Conservation (phyloP, 1,140 invertebrate species). For the Calliopsis andreniformis region DNA sequence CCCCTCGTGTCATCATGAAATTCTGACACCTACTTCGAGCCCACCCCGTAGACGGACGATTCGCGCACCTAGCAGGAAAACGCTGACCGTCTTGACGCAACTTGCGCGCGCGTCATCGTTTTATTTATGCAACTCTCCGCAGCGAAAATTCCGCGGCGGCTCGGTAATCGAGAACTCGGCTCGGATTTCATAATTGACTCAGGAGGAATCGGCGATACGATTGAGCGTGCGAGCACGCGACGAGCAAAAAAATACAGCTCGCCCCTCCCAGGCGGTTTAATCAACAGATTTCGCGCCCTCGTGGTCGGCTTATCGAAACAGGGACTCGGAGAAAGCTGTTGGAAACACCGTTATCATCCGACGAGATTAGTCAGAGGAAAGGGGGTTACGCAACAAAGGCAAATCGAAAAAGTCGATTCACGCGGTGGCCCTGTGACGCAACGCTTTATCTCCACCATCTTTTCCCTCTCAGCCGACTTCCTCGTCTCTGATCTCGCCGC, state of each 20-base stretch:
- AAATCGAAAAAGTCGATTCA: conserved; percentile 20
- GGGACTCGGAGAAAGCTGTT: no score
- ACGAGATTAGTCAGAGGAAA: conserved; percentile 23
- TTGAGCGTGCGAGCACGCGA: neutral
- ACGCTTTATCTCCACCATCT: neutral
- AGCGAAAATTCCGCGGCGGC: conserved; percentile 1
- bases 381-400: conserved; percentile 30
- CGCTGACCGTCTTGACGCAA: conserved; percentile 1
- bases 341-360: conserved; percentile 15
- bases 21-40: no score
- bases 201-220: neutral
- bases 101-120: neutral
- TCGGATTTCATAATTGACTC: conserved; percentile 20
- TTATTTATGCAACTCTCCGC: conserved; percentile 16
- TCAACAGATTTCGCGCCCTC: neutral
- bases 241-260: neutral
- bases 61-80: conserved; percentile 8
- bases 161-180: neutral
- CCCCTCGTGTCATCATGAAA: no score
- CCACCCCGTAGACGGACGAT: no score
- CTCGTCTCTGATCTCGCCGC: conserved; percentile 42
- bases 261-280: neutral
- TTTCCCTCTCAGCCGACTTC: conserved; percentile 3
- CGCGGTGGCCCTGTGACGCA: conserved; percentile 2
- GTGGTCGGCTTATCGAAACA: conserved; percentile 2